Evolutionary conservation across 2,797 vertebrate genomes (phyloP).

Genomic region (Melanotaenia boesemani): DNA sequence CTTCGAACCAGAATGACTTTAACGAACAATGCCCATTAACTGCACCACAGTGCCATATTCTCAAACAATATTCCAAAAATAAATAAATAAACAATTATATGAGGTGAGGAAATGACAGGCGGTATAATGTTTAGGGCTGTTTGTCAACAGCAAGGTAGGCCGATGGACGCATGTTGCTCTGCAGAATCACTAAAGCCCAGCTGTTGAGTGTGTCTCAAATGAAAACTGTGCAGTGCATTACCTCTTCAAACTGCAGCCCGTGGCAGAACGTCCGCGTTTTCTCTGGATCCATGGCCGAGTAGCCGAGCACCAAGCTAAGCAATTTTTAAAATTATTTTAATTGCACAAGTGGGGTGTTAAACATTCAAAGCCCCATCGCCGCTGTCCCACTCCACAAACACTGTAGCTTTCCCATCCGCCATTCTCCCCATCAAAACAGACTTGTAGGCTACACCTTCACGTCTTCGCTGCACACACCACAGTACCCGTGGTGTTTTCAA

Average conservation of each 20-base stretch:
- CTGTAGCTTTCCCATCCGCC: conserved; percentile 74
- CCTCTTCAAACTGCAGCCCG: conserved; percentile 77
- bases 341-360: conserved; percentile 34
- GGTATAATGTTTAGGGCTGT: conserved; percentile 17
- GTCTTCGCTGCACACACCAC: conserved; percentile 48
- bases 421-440: conserved; percentile 60
- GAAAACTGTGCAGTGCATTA: conserved; percentile 51
- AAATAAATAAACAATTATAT: background rate
- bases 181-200: conserved; percentile 61
- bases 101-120: background rate
- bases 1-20: background rate
- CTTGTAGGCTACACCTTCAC: conserved; percentile 59
- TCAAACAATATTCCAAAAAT: background rate
- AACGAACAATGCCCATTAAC: background rate
- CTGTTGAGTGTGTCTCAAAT: conserved; percentile 55
- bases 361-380: conserved; percentile 66
- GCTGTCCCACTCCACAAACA: conserved; percentile 68
- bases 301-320: conserved; percentile 51
- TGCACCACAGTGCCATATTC: background rate
- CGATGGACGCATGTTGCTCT: conserved; percentile 63
- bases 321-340: conserved; percentile 14
- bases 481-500: conserved; percentile 16
- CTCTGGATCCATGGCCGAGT: conserved; percentile 81
- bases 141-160: conserved; percentile 60
- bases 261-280: conserved; percentile 82